A percentile compares a stretch with the other conserved stretches of the same genome.
phyloP scores from a whole-genome alignment of 1,140 invertebrate species.

The Trichomalopsis sarcophagae region DNA sequence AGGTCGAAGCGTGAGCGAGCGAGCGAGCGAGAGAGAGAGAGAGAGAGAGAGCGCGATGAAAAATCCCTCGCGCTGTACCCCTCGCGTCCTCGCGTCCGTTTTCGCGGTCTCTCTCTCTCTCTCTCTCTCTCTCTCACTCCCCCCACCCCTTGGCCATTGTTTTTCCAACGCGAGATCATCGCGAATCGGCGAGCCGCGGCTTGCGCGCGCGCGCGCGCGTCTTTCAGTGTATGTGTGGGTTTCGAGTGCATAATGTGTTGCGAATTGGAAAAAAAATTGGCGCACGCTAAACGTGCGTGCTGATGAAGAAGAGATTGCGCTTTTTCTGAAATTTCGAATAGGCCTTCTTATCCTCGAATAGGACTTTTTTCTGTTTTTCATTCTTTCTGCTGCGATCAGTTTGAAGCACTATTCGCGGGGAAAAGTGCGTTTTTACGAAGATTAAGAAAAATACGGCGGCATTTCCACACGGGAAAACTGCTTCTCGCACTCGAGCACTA shows the following conservation, averaged over 20 bases:
- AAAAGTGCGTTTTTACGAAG: too few species aligned
- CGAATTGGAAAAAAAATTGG: neutral
- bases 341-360: too few species aligned
- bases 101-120: slow-evolving; percentile 33
- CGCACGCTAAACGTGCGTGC: neutral
- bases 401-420: too few species aligned
- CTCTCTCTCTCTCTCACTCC: slow-evolving; percentile 28
- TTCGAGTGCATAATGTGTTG: neutral
- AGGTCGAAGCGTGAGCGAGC: slow-evolving; percentile 23
- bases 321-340: neutral
- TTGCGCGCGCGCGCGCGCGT: neutral
- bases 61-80: slow-evolving; percentile 46
- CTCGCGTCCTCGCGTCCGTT: slow-evolving; percentile 35
- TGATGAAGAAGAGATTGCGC: neutral
- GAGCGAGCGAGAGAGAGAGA: slow-evolving; percentile 6
- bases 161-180: slow-evolving; percentile 18
- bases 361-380: neutral
- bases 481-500: too few species aligned
- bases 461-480: too few species aligned
- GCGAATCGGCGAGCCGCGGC: neutral
- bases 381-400: too few species aligned
- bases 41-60: slow-evolving; percentile 32
- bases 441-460: too few species aligned
- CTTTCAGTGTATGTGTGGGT: neutral
- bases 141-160: slow-evolving; percentile 36